Evolutionary conservation across 2,888 invertebrate species (phyloP).

Genomic region (Norana najaformis): DNA sequence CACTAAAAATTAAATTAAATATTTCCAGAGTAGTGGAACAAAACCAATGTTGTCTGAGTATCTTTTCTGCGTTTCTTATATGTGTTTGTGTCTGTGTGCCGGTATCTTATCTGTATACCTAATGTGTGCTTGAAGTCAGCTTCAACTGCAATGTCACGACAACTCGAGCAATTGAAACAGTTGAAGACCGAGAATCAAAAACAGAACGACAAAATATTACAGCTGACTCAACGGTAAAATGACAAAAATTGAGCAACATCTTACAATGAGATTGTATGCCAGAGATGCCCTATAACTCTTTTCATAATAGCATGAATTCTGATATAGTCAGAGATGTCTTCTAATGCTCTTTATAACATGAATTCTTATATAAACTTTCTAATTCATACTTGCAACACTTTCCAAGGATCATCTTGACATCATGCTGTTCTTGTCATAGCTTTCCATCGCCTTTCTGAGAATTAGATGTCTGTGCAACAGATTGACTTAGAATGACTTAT

Average conservation of each 20-base stretch:
- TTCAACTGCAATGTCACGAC: neutral
- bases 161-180: neutral
- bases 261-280: neutral
- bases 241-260: neutral
- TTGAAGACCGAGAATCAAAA: neutral
- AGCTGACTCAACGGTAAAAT: slow-evolving; percentile 18
- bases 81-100: neutral
- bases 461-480: neutral
- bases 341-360: too few species aligned
- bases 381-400: neutral
- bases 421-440: neutral
- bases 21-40: too few species aligned
- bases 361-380: too few species aligned
- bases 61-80: neutral
- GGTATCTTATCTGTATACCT: neutral
- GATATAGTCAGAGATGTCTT: too few species aligned
- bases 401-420: neutral
- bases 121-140: neutral
- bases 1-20: too few species aligned
- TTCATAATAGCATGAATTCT: too few species aligned
- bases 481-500: too few species aligned
- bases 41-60: too few species aligned
- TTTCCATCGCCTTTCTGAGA: neutral
- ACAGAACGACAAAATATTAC: neutral
- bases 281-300: too few species aligned